Evolutionary conservation across 2,797 vertebrate genomes (phyloP), one percentile per base, ranked within the genome.

Genomic region (Anguilla pacifica): DNA sequence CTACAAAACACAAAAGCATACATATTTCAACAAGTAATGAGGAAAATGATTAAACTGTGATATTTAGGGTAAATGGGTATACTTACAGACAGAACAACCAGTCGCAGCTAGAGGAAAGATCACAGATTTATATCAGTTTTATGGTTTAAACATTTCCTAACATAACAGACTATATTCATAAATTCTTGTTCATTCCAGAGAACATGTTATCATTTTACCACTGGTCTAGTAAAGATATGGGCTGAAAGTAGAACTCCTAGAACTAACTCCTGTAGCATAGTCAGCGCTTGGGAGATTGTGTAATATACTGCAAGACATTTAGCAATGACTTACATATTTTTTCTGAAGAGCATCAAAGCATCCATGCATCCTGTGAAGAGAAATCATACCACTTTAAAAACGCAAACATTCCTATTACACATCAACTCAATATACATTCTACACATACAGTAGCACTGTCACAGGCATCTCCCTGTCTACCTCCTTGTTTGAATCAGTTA

Each of bases 331-430:
- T 95, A 99, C 98, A 1, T 98, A 99, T 97, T 97, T 98, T 92
- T 94, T 98, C 94, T 99, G 96, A 89, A 99, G 96, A 91, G 98
- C 98, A 92, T 99, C 98, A 87, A 99, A 99, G 91, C 98, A 99
- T 88, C 98, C 98, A 86, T 97, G 94, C 96, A 99, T 97, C 98
- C 98, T 99, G 93, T 59, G 93, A 93, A 82, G 90, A 92, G 57
- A 89, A 90, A 92, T 0, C 49, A 57, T n/a, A 82, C 19, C 46
- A 82, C 6, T 82, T 51, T 49, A 51, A 82, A 49, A 82, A 82
- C 15, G 35, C 15, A 79, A 46, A 79, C 35, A 46, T 49, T 51
- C 19, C 25, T 19, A 72, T 31, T 72, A 13, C 35, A 77, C 11
- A 5, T 15, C 15, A 43, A 43, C 74, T 3, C 6, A 77, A 35